phyloP scores from a whole-genome alignment of 2,888 invertebrate species.

The Prosapia bicincta region DNA sequence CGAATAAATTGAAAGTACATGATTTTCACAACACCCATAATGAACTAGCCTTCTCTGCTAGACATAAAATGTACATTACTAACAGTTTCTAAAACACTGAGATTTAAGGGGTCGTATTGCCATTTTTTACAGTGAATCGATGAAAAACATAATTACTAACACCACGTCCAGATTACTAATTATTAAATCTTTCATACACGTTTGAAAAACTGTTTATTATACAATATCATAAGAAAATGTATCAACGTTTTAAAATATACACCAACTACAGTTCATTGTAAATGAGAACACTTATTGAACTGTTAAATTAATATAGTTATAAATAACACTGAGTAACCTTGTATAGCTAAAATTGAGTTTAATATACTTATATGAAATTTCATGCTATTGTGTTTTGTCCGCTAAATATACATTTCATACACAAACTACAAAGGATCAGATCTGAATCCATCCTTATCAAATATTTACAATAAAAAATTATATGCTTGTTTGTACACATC shows the following conservation, averaged over 20 bases:
- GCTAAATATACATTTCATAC: neutral
- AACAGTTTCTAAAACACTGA: neutral
- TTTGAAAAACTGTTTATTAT: neutral
- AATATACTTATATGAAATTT: too few species aligned
- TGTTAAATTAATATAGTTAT: neutral
- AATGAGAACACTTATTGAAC: neutral
- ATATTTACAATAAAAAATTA: conserved; percentile 28
- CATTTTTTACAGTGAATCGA: neutral
- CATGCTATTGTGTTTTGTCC: neutral
- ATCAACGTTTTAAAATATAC: neutral
- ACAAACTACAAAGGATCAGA: neutral
- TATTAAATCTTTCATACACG: neutral
- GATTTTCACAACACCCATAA: conserved; percentile 22
- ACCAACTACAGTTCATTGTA: neutral
- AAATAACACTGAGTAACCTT: neutral
- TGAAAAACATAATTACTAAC: neutral
- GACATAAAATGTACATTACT: conserved; percentile 1
- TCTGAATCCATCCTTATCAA: neutral
- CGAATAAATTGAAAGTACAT: conserved; percentile 28
- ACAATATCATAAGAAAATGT: neutral
- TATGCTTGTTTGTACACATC: conserved; percentile 32
- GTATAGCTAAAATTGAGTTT: conserved; percentile 2
- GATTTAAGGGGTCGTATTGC: neutral
- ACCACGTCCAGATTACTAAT: neutral
- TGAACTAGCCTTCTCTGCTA: conserved; percentile 18